Conservation (phyloP, 1,140 invertebrate genomes). For the Drosophila melanica region DNA sequence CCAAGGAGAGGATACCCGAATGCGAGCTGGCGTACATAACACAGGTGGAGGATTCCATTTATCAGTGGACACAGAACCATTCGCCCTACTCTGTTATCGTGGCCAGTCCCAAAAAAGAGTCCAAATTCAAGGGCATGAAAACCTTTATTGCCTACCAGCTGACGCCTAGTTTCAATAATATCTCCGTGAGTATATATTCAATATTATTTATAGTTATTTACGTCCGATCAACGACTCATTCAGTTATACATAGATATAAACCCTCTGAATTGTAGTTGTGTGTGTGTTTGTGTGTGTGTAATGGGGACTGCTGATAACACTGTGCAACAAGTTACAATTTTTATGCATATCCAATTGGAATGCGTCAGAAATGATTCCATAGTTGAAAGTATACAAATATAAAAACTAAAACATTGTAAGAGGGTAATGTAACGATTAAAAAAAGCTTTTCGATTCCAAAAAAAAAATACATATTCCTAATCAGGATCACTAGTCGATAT, state of each 20-base stretch:
- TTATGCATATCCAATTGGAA: neutral
- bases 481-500: neutral
- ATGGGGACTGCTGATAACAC: slow-evolving; percentile 41
- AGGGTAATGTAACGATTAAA: too few relatives aligned
- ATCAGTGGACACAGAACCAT: slow-evolving; percentile 89
- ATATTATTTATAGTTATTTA: neutral
- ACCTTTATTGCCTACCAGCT: slow-evolving; percentile 98
- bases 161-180: slow-evolving; percentile 97
- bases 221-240: slow-evolving; percentile 6
- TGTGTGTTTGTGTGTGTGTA: slow-evolving; percentile 6
- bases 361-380: neutral
- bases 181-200: slow-evolving; percentile 89
- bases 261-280: neutral
- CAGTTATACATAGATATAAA: slow-evolving; percentile 37
- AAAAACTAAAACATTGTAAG: neutral
- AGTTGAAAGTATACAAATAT: neutral
- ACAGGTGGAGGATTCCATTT: slow-evolving; percentile 87
- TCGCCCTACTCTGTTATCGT: slow-evolving; percentile 93
- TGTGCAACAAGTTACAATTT: slow-evolving; percentile 22
- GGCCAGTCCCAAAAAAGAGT: slow-evolving; percentile 97
- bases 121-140: slow-evolving; percentile 98
- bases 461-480: neutral
- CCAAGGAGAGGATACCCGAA: slow-evolving; percentile 89
- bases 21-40: slow-evolving; percentile 91
- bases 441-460: neutral